Percentiles rank a stretch among this genome's conserved stretches.
phyloP scores from a whole-genome alignment of 2,113 vertebrate genomes.

The Lycaon pictus region DNA sequence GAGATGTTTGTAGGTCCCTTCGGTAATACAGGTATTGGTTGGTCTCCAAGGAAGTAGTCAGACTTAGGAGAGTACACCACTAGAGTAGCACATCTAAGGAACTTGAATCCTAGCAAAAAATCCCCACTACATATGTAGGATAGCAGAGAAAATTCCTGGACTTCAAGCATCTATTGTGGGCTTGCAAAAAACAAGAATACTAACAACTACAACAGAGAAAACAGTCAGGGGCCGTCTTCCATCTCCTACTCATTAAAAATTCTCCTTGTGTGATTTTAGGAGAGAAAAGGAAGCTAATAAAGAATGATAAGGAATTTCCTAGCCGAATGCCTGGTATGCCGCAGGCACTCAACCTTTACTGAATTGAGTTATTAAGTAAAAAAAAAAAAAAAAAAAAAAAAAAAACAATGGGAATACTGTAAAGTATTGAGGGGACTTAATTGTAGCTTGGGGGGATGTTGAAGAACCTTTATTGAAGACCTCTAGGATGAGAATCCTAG shows the following conservation, averaged over 20 bases:
- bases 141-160: neutral
- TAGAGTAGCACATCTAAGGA: neutral
- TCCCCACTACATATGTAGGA: neutral
- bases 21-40: neutral
- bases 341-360: neutral
- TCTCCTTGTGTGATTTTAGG: neutral
- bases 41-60: neutral
- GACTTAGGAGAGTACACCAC: neutral
- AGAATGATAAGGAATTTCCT: neutral
- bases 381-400: neutral
- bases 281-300: neutral
- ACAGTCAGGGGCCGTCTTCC: neutral
- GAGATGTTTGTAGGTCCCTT: neutral
- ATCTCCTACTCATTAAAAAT: neutral
- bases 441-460: neutral
- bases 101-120: neutral
- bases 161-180: neutral
- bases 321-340: neutral
- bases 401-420: neutral
- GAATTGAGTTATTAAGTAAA: neutral
- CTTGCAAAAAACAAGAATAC: neutral
- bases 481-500: neutral
- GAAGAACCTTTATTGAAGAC: neutral
- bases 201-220: neutral
- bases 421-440: neutral